Evolutionary conservation across 1,140 invertebrate genomes (phyloP).

Genomic region (Aphidius gifuensis): DNA sequence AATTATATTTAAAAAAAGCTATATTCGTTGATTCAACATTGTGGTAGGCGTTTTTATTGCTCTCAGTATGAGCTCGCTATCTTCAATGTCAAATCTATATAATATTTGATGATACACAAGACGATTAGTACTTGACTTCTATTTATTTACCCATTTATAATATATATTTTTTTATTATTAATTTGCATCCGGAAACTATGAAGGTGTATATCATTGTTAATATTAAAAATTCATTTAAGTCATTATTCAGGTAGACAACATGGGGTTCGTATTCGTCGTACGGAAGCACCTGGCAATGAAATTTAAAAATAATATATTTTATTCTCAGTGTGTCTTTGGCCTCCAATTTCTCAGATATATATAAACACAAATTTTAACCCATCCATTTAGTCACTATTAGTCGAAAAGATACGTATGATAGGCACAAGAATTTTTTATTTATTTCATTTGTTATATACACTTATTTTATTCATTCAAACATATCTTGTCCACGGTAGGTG

Average conservation of each 20-base stretch:
- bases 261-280: slow-evolving; percentile 13
- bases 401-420: slow-evolving; percentile 37
- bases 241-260: slow-evolving; percentile 48
- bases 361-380: slow-evolving; percentile 11
- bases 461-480: no score
- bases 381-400: slow-evolving; percentile 37
- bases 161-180: slow-evolving; percentile 16
- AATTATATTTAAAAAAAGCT: no score
- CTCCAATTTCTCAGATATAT: slow-evolving; percentile 16
- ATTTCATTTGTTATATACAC: neutral
- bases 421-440: neutral
- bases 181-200: slow-evolving; percentile 27
- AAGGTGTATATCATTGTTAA: slow-evolving; percentile 46
- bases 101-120: slow-evolving; percentile 10
- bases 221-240: slow-evolving; percentile 51
- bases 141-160: neutral
- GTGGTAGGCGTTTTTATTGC: slow-evolving; percentile 23
- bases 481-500: slow-evolving; percentile 1
- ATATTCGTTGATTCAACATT: no score
- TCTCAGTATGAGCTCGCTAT: slow-evolving; percentile 23
- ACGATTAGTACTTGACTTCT: slow-evolving; percentile 8
- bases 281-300: slow-evolving; percentile 27
- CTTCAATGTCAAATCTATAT: slow-evolving; percentile 25
- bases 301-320: neutral
- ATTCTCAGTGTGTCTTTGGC: neutral